Conservation (phyloP, 2,888 invertebrate species). For the Apamea epomidion region DNA sequence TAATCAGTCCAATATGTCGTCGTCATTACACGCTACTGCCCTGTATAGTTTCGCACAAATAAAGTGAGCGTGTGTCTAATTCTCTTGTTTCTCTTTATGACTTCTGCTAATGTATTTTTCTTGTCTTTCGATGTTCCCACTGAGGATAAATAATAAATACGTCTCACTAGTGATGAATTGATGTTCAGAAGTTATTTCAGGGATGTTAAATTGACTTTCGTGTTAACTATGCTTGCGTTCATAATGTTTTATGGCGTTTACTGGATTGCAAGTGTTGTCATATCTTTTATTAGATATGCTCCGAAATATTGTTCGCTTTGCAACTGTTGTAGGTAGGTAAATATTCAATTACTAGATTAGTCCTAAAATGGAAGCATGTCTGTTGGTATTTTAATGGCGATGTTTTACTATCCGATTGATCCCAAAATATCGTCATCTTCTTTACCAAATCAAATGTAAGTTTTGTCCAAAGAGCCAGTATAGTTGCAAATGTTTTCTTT, state of each 20-base stretch:
- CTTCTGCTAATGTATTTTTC: constrained; percentile 55
- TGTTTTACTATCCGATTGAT: neutral
- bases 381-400: neutral
- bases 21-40: neutral
- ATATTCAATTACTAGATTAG: neutral
- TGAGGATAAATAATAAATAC: constrained; percentile 39
- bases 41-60: constrained; percentile 28
- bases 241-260: constrained; percentile 45
- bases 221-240: constrained; percentile 53
- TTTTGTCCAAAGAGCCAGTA: neutral
- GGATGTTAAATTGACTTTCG: constrained; percentile 32
- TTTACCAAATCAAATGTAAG: neutral
- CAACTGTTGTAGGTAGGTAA: neutral
- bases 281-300: constrained; percentile 34
- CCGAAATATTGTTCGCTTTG: constrained; percentile 29
- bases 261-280: constrained; percentile 44
- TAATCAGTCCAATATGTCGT: neutral
- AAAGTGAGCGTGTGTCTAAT: constrained; percentile 26
- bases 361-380: neutral
- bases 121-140: constrained; percentile 40
- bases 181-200: constrained; percentile 48
- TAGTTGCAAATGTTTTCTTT: neutral
- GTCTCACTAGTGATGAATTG: constrained; percentile 51
- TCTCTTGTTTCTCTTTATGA: constrained; percentile 33
- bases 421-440: neutral